Base-by-base conservation (phyloP, 2,888 invertebrate species). In the Melipona bicolor region DNA sequence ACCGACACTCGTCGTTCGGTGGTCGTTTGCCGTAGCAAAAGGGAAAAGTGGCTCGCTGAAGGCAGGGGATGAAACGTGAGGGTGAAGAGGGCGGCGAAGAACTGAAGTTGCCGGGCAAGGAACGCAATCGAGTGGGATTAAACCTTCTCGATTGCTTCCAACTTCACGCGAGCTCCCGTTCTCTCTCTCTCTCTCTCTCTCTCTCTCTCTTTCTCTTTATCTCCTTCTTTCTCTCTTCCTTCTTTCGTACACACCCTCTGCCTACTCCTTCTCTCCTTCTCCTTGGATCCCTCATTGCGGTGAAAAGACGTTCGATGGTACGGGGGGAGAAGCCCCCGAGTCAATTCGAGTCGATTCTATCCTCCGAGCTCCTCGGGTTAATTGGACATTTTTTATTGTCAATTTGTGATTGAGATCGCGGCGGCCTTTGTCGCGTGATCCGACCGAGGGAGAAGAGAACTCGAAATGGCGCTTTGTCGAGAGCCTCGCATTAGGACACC, bases 361-460 rank as follows among this genome's bases (percentile, higher is more conserved):
- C 87, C 87, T 73, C 79, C 88, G 80, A 89, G 89, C 90, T 91
- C 89, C 83, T 89, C 79, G 88, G 91, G 92, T 94, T 93, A 94
- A 94, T 94, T 94, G 94, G 92, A 94, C 92, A 93, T 94, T 94
- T 94, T 94, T 94, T 94, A 94, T 93, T 93, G 93, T 93, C 94
- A 93, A 93, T 94, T 93, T 93, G 92, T 92, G 93, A 93, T 94
- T 93, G 93, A 93, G 92, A 94, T 93, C 91, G 89, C 91, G 86
- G 77, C 72, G 43, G 73, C 91, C 90, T 91, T 93, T 93, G 92
- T 93, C 91, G 83, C 85, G 72, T 80, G 68, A 83, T 73, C 70
- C 84, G 75, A 75, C 36, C 76, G 74, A 77, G 27, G 81, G 81
- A 80, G 83, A 82, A 81, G 80, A 75, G 80, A 71, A 81, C 83